Percentiles rank a stretch among this genome's conserved stretches.
These are phyloP conservation scores for Bombus balteatus DNA, from an alignment of 1,140 invertebrate species.

Conservation along the genomic window DNA sequence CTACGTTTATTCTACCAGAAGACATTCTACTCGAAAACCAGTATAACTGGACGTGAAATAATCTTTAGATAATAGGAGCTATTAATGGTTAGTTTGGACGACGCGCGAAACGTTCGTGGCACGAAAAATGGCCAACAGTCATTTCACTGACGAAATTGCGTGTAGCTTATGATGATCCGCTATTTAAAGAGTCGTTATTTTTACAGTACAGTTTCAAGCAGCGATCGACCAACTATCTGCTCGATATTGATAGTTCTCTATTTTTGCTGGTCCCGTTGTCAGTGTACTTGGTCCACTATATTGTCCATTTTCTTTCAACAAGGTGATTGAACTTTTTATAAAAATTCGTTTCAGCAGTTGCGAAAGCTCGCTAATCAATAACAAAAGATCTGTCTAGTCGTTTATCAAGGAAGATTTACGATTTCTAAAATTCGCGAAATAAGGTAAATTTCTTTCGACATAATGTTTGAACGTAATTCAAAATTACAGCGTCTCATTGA, in stretches of 20 bases:
- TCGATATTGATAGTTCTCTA: conserved; percentile 35
- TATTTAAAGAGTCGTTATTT: conserved; percentile 51
- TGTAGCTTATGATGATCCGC: conserved; percentile 23
- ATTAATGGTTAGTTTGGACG: not conserved
- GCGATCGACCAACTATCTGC: conserved; percentile 7
- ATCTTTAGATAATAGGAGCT: not conserved
- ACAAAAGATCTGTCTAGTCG: not conserved
- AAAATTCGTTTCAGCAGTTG: not conserved
- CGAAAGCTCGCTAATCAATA: not conserved
- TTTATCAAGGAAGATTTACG: not conserved
- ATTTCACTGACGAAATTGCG: conserved; percentile 40
- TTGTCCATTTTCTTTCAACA: not conserved
- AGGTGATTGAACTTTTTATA: conserved; percentile 35
- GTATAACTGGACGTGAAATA: not conserved
- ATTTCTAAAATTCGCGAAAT: not conserved
- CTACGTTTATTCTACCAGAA: no score
- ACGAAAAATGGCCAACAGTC: conserved; percentile 34
- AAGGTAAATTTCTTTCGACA: not conserved
- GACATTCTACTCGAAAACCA: not conserved
- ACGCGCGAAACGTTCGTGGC: conserved; percentile 1
- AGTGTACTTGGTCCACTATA: not conserved
- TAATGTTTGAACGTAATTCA: not conserved
- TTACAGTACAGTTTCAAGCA: conserved; percentile 33
- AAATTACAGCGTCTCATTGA: not conserved
- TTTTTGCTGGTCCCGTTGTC: conserved; percentile 19